A percentile compares a stretch with the other conserved stretches of the same genome.
Evolutionary conservation across 2,888 invertebrate genomes (phyloP).

Genomic region (Eupithecia subumbrata): DNA sequence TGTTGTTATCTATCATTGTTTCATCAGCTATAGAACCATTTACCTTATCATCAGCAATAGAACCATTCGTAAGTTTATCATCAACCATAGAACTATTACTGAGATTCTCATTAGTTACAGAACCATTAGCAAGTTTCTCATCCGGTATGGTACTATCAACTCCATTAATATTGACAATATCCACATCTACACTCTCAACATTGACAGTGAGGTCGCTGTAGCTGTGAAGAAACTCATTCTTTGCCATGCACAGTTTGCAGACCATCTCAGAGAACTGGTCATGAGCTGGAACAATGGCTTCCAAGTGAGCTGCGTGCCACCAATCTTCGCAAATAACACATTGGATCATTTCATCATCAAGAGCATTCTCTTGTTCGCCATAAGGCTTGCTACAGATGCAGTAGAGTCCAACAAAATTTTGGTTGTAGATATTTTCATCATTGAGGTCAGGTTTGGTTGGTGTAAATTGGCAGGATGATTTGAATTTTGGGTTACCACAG

Average conservation of each 20-base stretch:
- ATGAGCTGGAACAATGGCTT: slow-evolving; percentile 82
- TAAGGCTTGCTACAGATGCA: slow-evolving; percentile 96
- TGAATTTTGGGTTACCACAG: slow-evolving; percentile 93
- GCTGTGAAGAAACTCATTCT: slow-evolving; percentile 88
- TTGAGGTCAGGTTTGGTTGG: slow-evolving; percentile 87
- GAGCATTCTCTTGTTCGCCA: slow-evolving; percentile 93
- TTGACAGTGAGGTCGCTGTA: slow-evolving; percentile 84
- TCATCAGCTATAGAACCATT: slow-evolving; percentile 21
- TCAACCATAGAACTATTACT: slow-evolving; percentile 18
- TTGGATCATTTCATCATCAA: slow-evolving; percentile 97
- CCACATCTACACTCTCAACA: slow-evolving; percentile 58
- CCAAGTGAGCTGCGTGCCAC: slow-evolving; percentile 94
- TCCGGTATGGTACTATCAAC: slow-evolving; percentile 36
- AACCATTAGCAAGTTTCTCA: slow-evolving; percentile 44
- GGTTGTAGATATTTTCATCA: slow-evolving; percentile 91
- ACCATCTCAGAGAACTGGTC: slow-evolving; percentile 91
- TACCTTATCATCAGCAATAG: slow-evolving; percentile 13
- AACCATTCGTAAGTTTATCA: slow-evolving; percentile 25
- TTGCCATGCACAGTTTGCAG: slow-evolving; percentile 90
- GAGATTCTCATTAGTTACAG: slow-evolving; percentile 24
- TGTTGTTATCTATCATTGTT: slow-evolving; percentile 5
- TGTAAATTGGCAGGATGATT: slow-evolving; percentile 87
- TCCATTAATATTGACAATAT: slow-evolving; percentile 51
- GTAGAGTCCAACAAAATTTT: slow-evolving; percentile 97
- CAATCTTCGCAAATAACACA: slow-evolving; percentile 99